Evolutionary conservation across 2,113 vertebrate genomes (phyloP).

Genomic region (Bubo blakistoni): DNA sequence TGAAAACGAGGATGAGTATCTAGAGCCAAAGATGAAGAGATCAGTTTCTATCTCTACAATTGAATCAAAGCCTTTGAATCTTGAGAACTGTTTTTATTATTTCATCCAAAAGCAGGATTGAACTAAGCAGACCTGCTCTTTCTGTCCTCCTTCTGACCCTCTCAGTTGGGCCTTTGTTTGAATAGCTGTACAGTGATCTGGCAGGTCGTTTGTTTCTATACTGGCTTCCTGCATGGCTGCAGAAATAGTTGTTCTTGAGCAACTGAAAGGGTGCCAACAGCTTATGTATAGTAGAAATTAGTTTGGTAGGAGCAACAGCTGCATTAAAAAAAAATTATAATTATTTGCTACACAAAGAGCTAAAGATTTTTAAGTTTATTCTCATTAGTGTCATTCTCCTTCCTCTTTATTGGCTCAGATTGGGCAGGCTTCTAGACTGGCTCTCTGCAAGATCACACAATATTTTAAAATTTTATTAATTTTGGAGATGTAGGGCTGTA

Average conservation of each 20-base stretch:
- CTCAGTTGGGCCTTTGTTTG: neutral
- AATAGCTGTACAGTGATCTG: neutral
- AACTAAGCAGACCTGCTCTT: neutral
- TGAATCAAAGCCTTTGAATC: neutral
- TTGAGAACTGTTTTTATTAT: neutral
- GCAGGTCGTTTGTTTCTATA: neutral
- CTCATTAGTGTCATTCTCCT: neutral
- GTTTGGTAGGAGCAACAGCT: neutral
- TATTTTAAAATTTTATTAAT: neutral
- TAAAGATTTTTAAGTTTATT: neutral
- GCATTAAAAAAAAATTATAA: neutral
- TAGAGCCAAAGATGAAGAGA: neutral
- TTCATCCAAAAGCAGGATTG: neutral
- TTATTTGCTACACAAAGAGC: too few species aligned
- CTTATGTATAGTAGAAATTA: neutral
- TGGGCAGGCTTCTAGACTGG: neutral
- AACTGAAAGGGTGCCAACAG: neutral
- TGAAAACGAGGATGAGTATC: neutral
- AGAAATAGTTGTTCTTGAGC: neutral
- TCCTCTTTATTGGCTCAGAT: neutral
- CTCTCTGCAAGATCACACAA: neutral
- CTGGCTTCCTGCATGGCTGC: neutral
- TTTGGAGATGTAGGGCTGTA: neutral
- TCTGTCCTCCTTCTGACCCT: slow-evolving; percentile 11
- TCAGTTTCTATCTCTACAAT: neutral